Evolutionary conservation across 2,888 invertebrate genomes (phyloP), one percentile per base, ranked within the genome.

Genomic region (Ypsolopha scabrella): DNA sequence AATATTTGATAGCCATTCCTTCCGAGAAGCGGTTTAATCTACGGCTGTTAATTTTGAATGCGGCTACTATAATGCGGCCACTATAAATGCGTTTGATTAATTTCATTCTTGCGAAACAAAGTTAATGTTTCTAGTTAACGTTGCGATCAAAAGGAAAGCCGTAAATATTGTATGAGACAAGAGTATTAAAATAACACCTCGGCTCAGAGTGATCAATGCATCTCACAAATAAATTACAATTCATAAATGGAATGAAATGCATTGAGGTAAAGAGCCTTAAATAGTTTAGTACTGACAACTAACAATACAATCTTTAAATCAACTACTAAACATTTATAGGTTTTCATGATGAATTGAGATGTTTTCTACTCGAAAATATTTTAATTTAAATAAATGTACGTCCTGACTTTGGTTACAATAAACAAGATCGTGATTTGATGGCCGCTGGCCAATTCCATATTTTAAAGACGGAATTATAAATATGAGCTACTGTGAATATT

Each of bases 41-140:
- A 67, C 70, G 68, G 72, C 68, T 75, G 75, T 79, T 79, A 80
- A 80, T 77, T 72, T 70, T 62, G 67, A 67, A 76, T 71, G 72
- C 64, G 75, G n/a, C 33, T 39, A 13, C 41, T 10, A 41, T 41
- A 35, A 43, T 24, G 24, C 24, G 24, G 24, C 24, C 4, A 24
- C 76, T 72, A 75, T 83, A 80, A 82, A 82, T 73, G 80, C 62
- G 65, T 81, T 82, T 83, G 81, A 81, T 83, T 81, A 80, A 83
- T 82, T 76, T 65, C 70, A 76, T 80, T 77, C 75, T 67, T 65
- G 72, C 72, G 74, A 76, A 79, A 76, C 77, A 75, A 80, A 78
- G 76, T 74, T 73, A 73, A 75, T 73, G 73, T 68, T 59, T 60
- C 63, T 64, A 64, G 68, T 63, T 64, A 65, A 65, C 72, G 67